Base-by-base conservation (phyloP, 2,797 vertebrate genomes). In the Neosilurus mollespiculum region DNA sequence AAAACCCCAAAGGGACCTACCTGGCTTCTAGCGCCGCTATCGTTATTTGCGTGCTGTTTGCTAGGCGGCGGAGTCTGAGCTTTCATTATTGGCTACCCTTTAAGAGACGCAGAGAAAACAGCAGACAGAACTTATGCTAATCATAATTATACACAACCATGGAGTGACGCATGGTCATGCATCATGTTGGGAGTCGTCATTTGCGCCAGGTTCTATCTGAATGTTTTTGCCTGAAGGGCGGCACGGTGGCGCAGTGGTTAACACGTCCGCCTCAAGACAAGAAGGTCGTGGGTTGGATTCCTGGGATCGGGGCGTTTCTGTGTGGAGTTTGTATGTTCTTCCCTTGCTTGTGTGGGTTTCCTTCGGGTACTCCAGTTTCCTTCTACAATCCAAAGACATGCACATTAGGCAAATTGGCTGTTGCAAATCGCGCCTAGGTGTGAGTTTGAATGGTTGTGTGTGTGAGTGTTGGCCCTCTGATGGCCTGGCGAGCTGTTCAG, bases 31-130 rank as follows among this genome's bases (percentile, higher is more conserved):
- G 58, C 37, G 59, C 24, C 54, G 53, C 26, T 54, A 73, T 81
- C 82, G 89, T 89, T 80, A 84, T 88, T 85, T 59, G 54, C 3
- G 20, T 84, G 81, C 81, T 87, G 81, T 89, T 89, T 89, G 54
- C 84, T 18, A 59, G 20, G 78, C 84, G 86, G 69, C 37, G 24
- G 81, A 85, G 85, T 67, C n/a, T 59, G 6, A 69, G 70, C 76
- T 89, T 88, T 88, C 73, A 87, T 87, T 87, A 88, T 86, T 86
- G 69, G 56, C n/a, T 7, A 37, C 71, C 75, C 86, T 86, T 87
- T 70, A 86, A 87, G 87, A 89, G 77, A 26, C 1, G 54, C 26
- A 2, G 51, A 87, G 82, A 89, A 87, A 88, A 87, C 72, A 78
- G 82, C 87, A 85, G 80, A 61, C 73, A 67, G 58, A 22, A 80